Evolutionary conservation across 2,888 invertebrate species (phyloP).

Genomic region (Nasonia oneida): DNA sequence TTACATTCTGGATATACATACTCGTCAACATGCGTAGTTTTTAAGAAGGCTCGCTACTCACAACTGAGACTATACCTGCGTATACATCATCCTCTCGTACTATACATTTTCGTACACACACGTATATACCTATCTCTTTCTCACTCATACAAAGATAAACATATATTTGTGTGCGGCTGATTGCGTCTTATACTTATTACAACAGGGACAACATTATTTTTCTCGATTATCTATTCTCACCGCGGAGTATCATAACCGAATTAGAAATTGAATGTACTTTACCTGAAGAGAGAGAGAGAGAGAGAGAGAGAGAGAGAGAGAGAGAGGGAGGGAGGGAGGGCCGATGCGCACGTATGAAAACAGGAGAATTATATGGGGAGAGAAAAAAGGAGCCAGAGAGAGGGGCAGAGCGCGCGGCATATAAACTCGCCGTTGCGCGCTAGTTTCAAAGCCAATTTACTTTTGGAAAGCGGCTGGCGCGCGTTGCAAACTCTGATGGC

Average conservation of each 20-base stretch:
- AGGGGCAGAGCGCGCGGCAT: neutral
- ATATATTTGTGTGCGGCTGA: too few species aligned
- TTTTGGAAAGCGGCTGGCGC: conserved; percentile 35
- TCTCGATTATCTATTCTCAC: conserved; percentile 15
- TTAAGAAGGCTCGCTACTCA: too few species aligned
- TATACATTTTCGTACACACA: too few species aligned
- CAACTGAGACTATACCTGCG: too few species aligned
- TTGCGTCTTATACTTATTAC: too few species aligned
- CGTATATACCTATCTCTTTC: too few species aligned
- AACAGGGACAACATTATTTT: conserved; percentile 26
- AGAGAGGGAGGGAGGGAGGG: too few species aligned
- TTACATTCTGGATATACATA: too few species aligned
- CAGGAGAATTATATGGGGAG: neutral
- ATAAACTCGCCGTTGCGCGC: neutral
- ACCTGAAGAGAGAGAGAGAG: neutral
- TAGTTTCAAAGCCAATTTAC: conserved; percentile 50
- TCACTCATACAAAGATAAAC: too few species aligned
- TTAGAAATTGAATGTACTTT: conserved; percentile 24
- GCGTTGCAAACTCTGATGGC: conserved; percentile 46
- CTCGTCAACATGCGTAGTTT: too few species aligned
- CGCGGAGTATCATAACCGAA: conserved; percentile 7
- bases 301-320: neutral
- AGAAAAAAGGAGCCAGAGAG: neutral
- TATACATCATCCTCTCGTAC: too few species aligned
- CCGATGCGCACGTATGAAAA: neutral